Evolutionary conservation across 2,888 invertebrate species (phyloP).

Genomic region (Leucania comma): DNA sequence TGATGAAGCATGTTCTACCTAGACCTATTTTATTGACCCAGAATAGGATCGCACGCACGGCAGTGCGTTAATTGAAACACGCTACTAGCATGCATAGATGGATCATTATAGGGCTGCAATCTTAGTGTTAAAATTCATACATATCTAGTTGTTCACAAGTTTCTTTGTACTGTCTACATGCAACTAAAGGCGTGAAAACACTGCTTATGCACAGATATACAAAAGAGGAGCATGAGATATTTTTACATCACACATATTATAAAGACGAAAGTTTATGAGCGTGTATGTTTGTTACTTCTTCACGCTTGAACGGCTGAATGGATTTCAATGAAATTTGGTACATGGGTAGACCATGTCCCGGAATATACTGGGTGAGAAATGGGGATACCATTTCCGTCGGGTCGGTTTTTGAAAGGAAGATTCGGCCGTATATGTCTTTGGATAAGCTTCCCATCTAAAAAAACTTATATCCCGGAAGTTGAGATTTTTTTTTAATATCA

Average conservation of each 20-base stretch:
- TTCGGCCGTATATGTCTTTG: too few relatives aligned
- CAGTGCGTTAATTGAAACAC: constrained; percentile 80
- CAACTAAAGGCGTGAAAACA: background rate
- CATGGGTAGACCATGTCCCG: too few relatives aligned
- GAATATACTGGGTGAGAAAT: too few relatives aligned
- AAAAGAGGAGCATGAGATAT: background rate
- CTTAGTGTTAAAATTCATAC: constrained; percentile 3
- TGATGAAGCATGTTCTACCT: constrained; percentile 73
- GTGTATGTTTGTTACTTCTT: too few relatives aligned
- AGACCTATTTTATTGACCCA: constrained; percentile 86
- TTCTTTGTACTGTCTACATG: background rate
- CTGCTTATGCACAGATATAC: background rate
- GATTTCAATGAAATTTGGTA: too few relatives aligned
- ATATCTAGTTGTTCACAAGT: background rate
- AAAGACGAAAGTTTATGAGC: too few relatives aligned
- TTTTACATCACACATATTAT: background rate
- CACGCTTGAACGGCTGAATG: too few relatives aligned
- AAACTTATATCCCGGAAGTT: too few relatives aligned
- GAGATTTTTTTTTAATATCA: too few relatives aligned
- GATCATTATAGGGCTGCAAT: constrained; percentile 25
- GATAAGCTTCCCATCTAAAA: too few relatives aligned
- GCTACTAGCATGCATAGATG: constrained; percentile 74
- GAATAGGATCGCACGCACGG: constrained; percentile 79
- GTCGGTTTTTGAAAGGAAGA: too few relatives aligned
- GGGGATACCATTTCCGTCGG: too few relatives aligned